phyloP scores from a whole-genome alignment of 2,113 vertebrate genomes.

The Indicator indicator region DNA sequence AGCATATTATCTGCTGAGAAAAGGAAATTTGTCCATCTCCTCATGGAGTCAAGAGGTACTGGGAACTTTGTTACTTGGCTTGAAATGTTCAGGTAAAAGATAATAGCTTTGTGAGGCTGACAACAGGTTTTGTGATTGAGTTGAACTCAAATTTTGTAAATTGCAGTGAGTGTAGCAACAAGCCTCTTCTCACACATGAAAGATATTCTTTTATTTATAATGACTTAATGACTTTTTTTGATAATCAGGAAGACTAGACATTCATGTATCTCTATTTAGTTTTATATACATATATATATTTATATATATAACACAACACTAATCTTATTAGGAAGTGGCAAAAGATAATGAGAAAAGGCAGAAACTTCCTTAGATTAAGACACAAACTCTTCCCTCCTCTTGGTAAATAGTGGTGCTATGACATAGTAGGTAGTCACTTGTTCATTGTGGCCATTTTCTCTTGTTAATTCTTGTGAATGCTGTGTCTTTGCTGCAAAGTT shows the following conservation, averaged over 20 bases:
- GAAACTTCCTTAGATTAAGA: neutral
- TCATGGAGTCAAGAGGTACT: neutral
- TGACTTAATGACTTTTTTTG: neutral
- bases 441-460: neutral
- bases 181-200: neutral
- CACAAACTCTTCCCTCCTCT: neutral
- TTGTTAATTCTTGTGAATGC: neutral
- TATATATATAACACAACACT: neutral
- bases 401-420: neutral
- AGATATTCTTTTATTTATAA: neutral
- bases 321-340: neutral
- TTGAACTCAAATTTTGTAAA: neutral
- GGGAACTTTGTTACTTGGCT: neutral
- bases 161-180: neutral
- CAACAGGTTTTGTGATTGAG: neutral
- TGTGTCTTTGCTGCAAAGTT: accelerated
- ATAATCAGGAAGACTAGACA: neutral
- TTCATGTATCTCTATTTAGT: neutral
- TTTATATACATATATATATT: no score
- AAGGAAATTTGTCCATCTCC: neutral
- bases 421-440: neutral
- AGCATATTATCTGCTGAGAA: neutral
- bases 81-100: neutral
- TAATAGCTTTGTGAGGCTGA: neutral
- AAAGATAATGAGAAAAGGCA: neutral